Evolutionary conservation across 1,140 invertebrate genomes (phyloP).

Genomic region (Diorhabda elongata): DNA sequence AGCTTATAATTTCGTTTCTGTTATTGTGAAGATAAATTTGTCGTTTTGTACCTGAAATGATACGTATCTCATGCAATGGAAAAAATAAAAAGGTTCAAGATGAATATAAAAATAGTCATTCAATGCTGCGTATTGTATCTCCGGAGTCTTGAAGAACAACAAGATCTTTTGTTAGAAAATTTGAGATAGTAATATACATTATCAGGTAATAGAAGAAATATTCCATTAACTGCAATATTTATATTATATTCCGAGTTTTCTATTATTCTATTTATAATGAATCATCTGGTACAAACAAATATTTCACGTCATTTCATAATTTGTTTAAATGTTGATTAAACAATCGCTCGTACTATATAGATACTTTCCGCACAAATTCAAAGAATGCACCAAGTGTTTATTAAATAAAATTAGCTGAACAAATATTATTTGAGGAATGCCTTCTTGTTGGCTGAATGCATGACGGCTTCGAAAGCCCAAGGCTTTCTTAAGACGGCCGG

Average conservation of each 20-base stretch:
- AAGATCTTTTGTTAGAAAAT: too few relatives aligned
- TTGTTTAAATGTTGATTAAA: too few relatives aligned
- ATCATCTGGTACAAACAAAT: too few relatives aligned
- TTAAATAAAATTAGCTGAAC: neutral
- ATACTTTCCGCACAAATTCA: neutral
- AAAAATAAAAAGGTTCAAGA: neutral
- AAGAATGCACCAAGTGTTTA: neutral
- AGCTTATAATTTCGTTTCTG: neutral
- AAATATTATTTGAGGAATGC: constrained; percentile 3
- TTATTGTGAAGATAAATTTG: neutral
- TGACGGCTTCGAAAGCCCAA: neutral
- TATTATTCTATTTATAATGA: too few relatives aligned
- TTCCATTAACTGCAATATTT: too few relatives aligned
- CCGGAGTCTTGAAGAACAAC: too few relatives aligned
- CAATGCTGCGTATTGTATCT: too few relatives aligned
- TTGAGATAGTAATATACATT: too few relatives aligned
- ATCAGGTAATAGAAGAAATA: too few relatives aligned
- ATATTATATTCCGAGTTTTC: too few relatives aligned
- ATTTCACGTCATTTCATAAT: too few relatives aligned
- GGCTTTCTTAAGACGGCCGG: neutral
- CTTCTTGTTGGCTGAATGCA: neutral
- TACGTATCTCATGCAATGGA: neutral
- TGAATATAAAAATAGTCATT: too few relatives aligned
- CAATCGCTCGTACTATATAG: neutral
- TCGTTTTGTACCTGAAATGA: neutral